Percentiles rank a stretch among this genome's conserved stretches.
Conservation (phyloP, 2,113 vertebrate genomes). For the Etheostoma cragini region DNA sequence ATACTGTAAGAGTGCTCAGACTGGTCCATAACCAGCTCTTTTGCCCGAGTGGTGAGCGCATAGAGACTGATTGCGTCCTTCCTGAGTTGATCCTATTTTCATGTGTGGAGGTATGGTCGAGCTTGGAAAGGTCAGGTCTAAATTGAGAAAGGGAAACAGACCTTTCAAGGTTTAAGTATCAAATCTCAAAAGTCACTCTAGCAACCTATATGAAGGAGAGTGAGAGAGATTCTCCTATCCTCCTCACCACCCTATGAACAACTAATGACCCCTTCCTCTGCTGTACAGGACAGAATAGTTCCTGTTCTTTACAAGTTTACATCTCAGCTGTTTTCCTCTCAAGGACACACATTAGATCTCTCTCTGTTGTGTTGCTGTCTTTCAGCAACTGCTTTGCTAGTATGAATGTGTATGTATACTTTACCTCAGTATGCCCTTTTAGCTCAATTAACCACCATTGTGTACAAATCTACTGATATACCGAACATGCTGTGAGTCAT, state of each 20-base stretch:
- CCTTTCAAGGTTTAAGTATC: slow-evolving; percentile 73
- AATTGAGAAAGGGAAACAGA: slow-evolving; percentile 66
- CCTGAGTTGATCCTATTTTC: slow-evolving; percentile 47
- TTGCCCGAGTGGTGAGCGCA: background rate
- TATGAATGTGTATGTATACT: slow-evolving; percentile 13
- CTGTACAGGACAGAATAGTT: background rate
- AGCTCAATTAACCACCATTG: slow-evolving; percentile 13
- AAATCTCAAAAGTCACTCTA: slow-evolving; percentile 72
- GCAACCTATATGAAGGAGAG: slow-evolving; percentile 29
- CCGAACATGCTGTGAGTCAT: slow-evolving; percentile 32
- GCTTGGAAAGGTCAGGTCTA: slow-evolving; percentile 74
- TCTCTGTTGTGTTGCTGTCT: background rate
- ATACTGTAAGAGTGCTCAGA: slow-evolving; percentile 8
- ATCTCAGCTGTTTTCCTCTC: slow-evolving; percentile 16
- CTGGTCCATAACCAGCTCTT: slow-evolving; percentile 30
- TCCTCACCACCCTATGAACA: slow-evolving; percentile 42
- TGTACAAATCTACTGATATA: slow-evolving; percentile 11
- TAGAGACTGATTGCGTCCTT: slow-evolving; percentile 46
- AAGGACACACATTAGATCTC: background rate
- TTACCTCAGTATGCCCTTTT: background rate
- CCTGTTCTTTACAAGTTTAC: slow-evolving; percentile 32
- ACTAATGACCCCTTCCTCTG: slow-evolving; percentile 44
- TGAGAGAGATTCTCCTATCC: slow-evolving; percentile 45
- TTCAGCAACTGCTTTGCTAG: background rate
- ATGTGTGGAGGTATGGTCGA: slow-evolving; percentile 34